A percentile compares a stretch with the other conserved stretches of the same genome.
These are phyloP conservation scores for Allacma fusca DNA, from an alignment of 2,888 invertebrate species.

Conservation along the genomic window DNA sequence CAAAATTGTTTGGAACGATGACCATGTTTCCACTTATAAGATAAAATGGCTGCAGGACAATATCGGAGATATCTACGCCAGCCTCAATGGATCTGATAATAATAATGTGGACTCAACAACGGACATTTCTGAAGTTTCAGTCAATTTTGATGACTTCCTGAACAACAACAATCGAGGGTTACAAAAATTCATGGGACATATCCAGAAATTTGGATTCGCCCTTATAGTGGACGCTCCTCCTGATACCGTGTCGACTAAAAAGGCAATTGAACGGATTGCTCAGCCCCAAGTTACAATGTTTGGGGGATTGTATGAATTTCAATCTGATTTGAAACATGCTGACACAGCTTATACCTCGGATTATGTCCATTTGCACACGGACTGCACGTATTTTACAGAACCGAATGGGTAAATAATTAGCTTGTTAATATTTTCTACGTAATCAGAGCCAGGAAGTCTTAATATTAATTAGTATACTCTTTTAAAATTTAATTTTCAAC, in stretches of 20 bases:
- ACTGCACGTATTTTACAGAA: conserved; percentile 80
- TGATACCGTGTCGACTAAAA: conserved; percentile 68
- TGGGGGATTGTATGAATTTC: conserved; percentile 76
- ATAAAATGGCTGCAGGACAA: conserved; percentile 67
- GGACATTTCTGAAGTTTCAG: not conserved
- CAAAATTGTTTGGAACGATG: conserved; percentile 71
- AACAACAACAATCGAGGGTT: conserved; percentile 40
- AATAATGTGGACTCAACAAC: not conserved
- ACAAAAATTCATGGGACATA: conserved; percentile 49
- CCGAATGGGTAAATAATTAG: conserved; percentile 73
- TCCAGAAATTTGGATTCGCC: conserved; percentile 53
- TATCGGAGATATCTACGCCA: not conserved
- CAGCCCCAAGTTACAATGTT: conserved; percentile 75
- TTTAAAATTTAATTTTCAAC: conserved; percentile 1
- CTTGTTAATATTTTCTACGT: too few species aligned
- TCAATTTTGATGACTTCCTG: conserved; percentile 54
- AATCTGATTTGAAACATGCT: conserved; percentile 69
- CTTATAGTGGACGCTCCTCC: conserved; percentile 66
- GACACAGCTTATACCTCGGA: conserved; percentile 79
- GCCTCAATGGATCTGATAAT: not conserved
- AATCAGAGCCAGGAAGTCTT: too few species aligned
- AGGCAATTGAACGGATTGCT: conserved; percentile 69
- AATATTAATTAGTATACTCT: conserved; percentile 22
- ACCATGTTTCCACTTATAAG: conserved; percentile 68
- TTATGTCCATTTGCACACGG: conserved; percentile 76